These are phyloP conservation scores for Protaetia brevitarsis DNA, from an alignment of 1,140 invertebrate genomes.

Conservation along the genomic window DNA sequence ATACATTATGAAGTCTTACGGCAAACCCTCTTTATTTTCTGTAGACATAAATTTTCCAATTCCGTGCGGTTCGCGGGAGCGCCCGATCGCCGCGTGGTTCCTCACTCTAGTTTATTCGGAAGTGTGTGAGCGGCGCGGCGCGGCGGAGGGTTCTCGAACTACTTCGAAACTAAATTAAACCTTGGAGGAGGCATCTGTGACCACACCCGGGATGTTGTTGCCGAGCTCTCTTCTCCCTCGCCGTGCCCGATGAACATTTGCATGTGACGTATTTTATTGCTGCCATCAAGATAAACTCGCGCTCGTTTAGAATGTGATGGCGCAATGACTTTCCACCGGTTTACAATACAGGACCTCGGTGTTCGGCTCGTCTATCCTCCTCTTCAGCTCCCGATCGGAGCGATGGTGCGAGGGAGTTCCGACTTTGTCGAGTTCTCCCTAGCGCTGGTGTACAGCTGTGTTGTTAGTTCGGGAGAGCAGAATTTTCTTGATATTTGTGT, in stretches of 20 bases:
- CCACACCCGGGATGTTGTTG: slow-evolving; percentile 46
- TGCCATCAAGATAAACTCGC: slow-evolving; percentile 46
- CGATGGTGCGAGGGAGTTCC: not conserved
- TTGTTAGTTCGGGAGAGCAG: no score
- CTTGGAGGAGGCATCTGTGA: slow-evolving; percentile 49
- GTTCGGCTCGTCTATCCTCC: not conserved
- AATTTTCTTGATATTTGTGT: no score
- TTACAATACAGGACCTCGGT: slow-evolving; percentile 18
- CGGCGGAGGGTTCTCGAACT: slow-evolving; percentile 43
- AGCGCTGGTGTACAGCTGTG: no score
- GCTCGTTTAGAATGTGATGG: slow-evolving; percentile 36
- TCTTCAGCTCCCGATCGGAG: not conserved
- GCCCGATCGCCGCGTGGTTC: slow-evolving; percentile 19
- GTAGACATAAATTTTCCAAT: slow-evolving; percentile 49
- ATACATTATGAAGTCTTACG: slow-evolving; percentile 35
- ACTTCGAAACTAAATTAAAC: slow-evolving; percentile 51
- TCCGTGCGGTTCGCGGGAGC: slow-evolving; percentile 39
- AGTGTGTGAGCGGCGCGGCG: not conserved
- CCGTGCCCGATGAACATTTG: slow-evolving; percentile 40
- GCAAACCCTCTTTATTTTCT: slow-evolving; percentile 40
- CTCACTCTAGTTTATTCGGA: slow-evolving; percentile 5
- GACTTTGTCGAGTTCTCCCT: no score
- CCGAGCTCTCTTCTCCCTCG: slow-evolving; percentile 7
- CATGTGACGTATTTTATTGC: slow-evolving; percentile 51
- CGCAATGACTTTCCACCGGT: slow-evolving; percentile 23